These are phyloP conservation scores for Napeogenes sylphis DNA, from an alignment of 2,888 invertebrate genomes.

Conservation along the genomic window DNA sequence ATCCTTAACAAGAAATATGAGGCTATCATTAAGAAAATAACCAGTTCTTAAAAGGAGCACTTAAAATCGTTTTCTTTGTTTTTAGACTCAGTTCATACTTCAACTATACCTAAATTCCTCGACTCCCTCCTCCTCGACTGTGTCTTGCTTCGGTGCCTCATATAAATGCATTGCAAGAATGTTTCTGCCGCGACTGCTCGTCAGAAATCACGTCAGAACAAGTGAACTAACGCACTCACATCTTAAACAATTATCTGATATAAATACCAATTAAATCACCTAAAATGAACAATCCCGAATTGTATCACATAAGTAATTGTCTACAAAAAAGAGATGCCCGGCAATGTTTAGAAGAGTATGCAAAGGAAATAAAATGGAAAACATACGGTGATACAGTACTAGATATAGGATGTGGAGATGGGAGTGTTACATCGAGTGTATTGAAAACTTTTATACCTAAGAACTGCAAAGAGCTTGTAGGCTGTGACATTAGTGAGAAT, in stretches of 20 bases:
- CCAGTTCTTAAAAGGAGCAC: too few relatives aligned
- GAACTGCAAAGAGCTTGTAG: slow-evolving; percentile 74
- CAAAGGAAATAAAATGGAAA: too few relatives aligned
- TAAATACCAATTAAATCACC: slow-evolving; percentile 31
- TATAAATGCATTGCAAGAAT: slow-evolving; percentile 64
- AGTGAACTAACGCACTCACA: slow-evolving; percentile 46
- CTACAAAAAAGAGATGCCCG: slow-evolving; percentile 76
- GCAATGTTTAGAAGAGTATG: too few relatives aligned
- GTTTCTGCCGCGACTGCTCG: slow-evolving; percentile 53
- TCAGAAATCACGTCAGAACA: slow-evolving; percentile 49
- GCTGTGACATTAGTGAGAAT: slow-evolving; percentile 82
- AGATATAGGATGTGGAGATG: slow-evolving; percentile 75
- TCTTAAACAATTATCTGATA: slow-evolving; percentile 23
- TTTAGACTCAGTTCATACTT: too few relatives aligned
- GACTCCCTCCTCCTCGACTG: slow-evolving; percentile 33
- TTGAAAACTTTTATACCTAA: slow-evolving; percentile 79
- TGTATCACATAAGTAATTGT: slow-evolving; percentile 82
- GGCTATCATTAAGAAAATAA: too few relatives aligned
- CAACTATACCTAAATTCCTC: too few relatives aligned
- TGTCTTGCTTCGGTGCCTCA: slow-evolving; percentile 44
- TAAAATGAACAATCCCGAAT: slow-evolving; percentile 78
- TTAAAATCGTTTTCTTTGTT: too few relatives aligned
- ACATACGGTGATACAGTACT: too few relatives aligned
- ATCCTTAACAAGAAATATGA: too few relatives aligned
- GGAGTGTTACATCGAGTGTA: slow-evolving; percentile 78